Conservation (phyloP, 1,140 invertebrate genomes). For the Cepaea nemoralis region DNA sequence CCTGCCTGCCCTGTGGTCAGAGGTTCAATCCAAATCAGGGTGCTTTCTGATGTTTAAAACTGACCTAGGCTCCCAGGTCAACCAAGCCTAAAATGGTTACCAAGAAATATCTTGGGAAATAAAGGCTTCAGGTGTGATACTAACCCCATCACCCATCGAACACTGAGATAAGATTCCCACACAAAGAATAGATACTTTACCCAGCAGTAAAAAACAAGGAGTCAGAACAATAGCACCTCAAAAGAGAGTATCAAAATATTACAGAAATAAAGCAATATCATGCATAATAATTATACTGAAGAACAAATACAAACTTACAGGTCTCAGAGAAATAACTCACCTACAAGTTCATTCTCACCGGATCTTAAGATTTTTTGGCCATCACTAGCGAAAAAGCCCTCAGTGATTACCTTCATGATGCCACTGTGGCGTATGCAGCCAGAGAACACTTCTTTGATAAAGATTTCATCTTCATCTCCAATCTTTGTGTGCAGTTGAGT, state of each 20-base stretch:
- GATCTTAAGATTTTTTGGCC: conserved; percentile 65
- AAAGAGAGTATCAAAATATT: neutral
- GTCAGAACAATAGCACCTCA: neutral
- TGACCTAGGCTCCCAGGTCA: too few relatives aligned
- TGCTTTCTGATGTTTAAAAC: too few relatives aligned
- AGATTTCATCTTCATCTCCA: conserved; percentile 63
- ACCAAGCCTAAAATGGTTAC: too few relatives aligned
- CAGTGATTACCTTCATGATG: conserved; percentile 60
- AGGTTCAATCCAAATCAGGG: too few relatives aligned
- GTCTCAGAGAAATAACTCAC: conserved; percentile 47
- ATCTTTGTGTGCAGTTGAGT: too few relatives aligned
- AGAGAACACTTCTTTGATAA: conserved; percentile 69
- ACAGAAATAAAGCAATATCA: neutral
- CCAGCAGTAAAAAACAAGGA: too few relatives aligned
- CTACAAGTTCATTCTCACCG: conserved; percentile 61
- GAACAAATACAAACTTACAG: neutral
- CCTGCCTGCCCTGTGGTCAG: too few relatives aligned
- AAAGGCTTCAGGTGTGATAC: too few relatives aligned
- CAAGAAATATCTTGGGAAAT: too few relatives aligned
- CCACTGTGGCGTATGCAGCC: conserved; percentile 62
- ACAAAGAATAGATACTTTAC: too few relatives aligned
- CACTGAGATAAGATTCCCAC: too few relatives aligned
- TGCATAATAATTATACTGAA: neutral
- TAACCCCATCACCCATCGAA: too few relatives aligned
- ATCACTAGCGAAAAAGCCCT: conserved; percentile 67